Evolutionary conservation across 2,797 vertebrate species (phyloP).

Genomic region (Diceros bicornis): DNA sequence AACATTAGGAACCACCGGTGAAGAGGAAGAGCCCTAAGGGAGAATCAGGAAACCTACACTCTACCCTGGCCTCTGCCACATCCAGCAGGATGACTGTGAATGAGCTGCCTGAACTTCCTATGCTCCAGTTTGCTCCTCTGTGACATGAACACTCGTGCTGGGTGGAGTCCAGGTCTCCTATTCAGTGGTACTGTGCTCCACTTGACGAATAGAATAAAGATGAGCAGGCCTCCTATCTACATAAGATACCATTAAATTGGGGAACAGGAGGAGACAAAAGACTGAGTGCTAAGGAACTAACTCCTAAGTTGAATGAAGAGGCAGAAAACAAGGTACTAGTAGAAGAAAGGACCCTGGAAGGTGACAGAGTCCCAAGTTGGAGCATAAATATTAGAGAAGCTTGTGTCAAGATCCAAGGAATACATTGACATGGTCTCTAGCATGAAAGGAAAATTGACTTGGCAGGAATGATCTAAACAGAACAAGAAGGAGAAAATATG

Average conservation of each 20-base stretch:
- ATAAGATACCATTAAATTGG: neutral
- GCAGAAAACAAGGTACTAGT: neutral
- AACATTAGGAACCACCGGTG: neutral
- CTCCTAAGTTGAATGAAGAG: too few relatives aligned
- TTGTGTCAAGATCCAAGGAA: slow-evolving; percentile 20
- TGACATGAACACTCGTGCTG: neutral
- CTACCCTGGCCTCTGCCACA: neutral
- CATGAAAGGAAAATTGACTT: slow-evolving; percentile 58
- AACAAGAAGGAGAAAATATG: neutral
- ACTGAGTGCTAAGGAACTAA: too few relatives aligned
- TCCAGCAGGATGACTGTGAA: too few relatives aligned
- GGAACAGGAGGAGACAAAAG: neutral
- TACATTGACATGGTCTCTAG: neutral
- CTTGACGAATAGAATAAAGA: neutral
- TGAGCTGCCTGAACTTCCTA: neutral
- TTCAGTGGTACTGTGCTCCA: fast-evolving
- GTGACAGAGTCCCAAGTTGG: neutral
- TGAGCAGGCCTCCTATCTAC: neutral
- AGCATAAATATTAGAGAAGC: neutral
- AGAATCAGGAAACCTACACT: neutral
- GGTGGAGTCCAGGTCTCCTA: neutral
- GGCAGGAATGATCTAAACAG: slow-evolving; percentile 50
- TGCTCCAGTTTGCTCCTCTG: neutral
- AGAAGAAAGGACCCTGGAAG: neutral
- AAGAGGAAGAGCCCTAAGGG: neutral